phyloP scores from a whole-genome alignment of 2,888 invertebrate genomes.

The Ametastegia equiseti region DNA sequence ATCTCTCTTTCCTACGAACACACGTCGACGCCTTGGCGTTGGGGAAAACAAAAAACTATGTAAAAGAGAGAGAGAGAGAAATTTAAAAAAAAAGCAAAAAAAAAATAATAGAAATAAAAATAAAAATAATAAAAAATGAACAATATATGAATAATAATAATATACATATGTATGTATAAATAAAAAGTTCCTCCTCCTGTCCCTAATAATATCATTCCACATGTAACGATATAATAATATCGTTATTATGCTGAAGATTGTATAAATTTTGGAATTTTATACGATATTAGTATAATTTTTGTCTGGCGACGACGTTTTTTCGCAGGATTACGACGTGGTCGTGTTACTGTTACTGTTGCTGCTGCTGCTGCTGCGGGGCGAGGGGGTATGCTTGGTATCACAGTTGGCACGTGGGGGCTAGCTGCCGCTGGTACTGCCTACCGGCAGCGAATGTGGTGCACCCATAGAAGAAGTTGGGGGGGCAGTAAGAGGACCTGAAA shows the following conservation, averaged over 20 bases:
- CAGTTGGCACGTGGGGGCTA: constrained; percentile 75
- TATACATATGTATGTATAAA: background rate
- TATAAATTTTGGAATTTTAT: background rate
- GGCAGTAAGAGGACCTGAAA: constrained; percentile 70
- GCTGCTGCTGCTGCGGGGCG: constrained; percentile 69
- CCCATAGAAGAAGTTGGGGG: constrained; percentile 73
- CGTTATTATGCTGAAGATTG: background rate
- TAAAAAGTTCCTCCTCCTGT: constrained; percentile 19
- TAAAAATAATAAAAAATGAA: background rate
- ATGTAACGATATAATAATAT: constrained; percentile 6
- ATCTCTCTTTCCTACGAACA: constrained; percentile 1
- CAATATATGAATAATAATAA: background rate
- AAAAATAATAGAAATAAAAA: background rate
- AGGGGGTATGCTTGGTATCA: constrained; percentile 72
- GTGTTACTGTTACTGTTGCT: too few species aligned
- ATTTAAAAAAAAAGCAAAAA: background rate
- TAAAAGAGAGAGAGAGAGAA: background rate
- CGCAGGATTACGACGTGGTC: constrained; percentile 72
- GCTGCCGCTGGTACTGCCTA: constrained; percentile 73
- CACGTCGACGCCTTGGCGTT: background rate
- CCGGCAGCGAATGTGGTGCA: constrained; percentile 73
- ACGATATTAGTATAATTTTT: background rate
- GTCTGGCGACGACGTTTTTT: constrained; percentile 53
- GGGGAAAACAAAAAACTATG: background rate
- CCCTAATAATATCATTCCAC: constrained; percentile 31